Base-by-base conservation (phyloP, 2,888 invertebrate genomes). In the Morpho achilles region DNA sequence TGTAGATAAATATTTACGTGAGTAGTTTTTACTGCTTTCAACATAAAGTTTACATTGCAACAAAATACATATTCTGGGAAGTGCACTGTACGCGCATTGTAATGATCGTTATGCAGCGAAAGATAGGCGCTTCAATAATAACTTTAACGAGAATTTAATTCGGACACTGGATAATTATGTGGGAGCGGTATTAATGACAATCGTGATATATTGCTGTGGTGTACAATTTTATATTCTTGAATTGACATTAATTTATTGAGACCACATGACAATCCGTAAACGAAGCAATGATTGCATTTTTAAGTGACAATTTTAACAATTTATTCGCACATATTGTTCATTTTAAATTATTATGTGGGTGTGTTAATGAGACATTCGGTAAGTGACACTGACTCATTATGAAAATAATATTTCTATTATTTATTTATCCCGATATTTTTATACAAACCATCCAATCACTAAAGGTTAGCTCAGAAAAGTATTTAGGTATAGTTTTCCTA, bases 101-200 rank as follows among this genome's bases (percentile, higher is more conserved):
- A 79, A 77, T 67, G 71, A 75, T 76, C 73, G 77, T 77, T 77
- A 77, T 75, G 75, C 72, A 72, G 67, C 68, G 66, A 69, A 71
- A 75, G 69, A 75, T 79, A 78, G 75, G 78, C 79, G 76, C 75
- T 76, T 67, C 75, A 67, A 71, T 81, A 80, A 80, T 81, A 81
- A 76, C 76, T 76, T 77, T 72, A 77, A 75, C 73, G 74, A 66
- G 70, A 78, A 73, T 76, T 80, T 79, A 78, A 82, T 79, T 83
- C 74, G 70, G 76, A 74, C 74, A 69, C 68, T 67, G 70, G 66
- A 63, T 65, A 65, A 67, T 69, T 73, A 69, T 69, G 68, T 73
- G 69, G 68, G 68, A 68, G 68, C 66, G 58, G 65, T 64, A 72
- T 75, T 74, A 75, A 66, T 61, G 64, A 72, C 65, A 70, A 59